These are phyloP conservation scores for Istiophorus platypterus DNA, from an alignment of 2,113 vertebrate genomes.

Conservation along the genomic window DNA sequence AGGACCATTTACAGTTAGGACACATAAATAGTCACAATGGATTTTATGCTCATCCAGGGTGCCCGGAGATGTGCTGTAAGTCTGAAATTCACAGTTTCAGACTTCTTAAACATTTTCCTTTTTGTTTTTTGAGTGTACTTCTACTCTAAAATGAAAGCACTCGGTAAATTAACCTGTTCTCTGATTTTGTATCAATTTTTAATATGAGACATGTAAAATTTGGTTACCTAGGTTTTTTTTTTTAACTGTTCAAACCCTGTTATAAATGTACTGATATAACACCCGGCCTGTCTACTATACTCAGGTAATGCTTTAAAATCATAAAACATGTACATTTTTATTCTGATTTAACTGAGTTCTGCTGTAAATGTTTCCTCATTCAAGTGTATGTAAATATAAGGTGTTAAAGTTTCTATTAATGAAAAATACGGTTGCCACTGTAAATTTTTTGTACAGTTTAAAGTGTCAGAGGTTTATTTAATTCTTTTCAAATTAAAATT, in stretches of 20 bases:
- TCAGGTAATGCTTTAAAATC: constrained; percentile 37
- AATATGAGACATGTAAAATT: not conserved
- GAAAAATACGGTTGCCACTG: constrained; percentile 23
- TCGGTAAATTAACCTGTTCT: constrained; percentile 8
- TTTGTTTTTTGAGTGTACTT: constrained; percentile 29
- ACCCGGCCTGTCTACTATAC: not conserved
- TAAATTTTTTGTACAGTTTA: constrained; percentile 66
- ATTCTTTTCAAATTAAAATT: constrained; percentile 74
- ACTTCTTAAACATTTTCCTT: not conserved
- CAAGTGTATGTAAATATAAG: constrained; percentile 50
- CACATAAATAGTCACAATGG: not conserved
- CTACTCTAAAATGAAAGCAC: constrained; percentile 20
- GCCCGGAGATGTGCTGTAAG: not conserved
- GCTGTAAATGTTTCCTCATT: constrained; percentile 32
- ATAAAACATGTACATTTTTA: constrained; percentile 13
- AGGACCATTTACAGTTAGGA: not conserved
- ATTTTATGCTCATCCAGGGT: not conserved
- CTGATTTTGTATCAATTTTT: not conserved
- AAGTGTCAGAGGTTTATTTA: constrained; percentile 59
- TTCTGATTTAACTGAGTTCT: not conserved
- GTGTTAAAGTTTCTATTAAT: constrained; percentile 1
- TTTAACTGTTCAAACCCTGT: constrained; percentile 23
- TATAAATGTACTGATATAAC: not conserved
- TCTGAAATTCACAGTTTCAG: not conserved
- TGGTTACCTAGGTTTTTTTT: constrained; percentile 8